phyloP scores from a whole-genome alignment of 2,888 invertebrate species.

The Leucophenga montana region DNA sequence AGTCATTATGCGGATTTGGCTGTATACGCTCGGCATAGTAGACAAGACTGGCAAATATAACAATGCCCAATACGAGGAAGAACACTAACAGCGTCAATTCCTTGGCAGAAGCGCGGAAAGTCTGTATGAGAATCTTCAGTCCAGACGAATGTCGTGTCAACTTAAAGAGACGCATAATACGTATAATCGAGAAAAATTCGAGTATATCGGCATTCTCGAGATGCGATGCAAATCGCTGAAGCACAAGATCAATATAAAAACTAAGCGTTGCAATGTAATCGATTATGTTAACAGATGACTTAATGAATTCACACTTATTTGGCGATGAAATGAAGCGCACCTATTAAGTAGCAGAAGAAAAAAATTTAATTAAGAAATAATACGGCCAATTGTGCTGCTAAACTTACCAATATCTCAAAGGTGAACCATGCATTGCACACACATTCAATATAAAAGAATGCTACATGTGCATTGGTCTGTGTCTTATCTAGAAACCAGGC shows the following conservation, averaged over 20 bases:
- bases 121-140: constrained; percentile 97
- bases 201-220: constrained; percentile 95
- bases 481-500: constrained; percentile 91
- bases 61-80: constrained; percentile 97
- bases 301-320: constrained; percentile 94
- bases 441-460: constrained; percentile 99
- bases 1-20: constrained; percentile 96
- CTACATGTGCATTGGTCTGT: constrained; percentile 95
- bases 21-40: constrained; percentile 98
- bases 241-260: constrained; percentile 95
- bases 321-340: constrained; percentile 94
- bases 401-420: constrained; percentile 86
- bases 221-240: constrained; percentile 92
- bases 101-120: constrained; percentile 96
- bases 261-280: constrained; percentile 99
- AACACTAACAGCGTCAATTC: constrained; percentile 96
- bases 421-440: constrained; percentile 99
- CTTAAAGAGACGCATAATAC: constrained; percentile 98
- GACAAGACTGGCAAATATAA: constrained; percentile 97
- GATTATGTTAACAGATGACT: constrained; percentile 97
- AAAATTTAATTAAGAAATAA: no score
- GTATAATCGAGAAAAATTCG: constrained; percentile 97
- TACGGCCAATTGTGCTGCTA: no score
- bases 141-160: constrained; percentile 97
- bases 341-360: constrained; percentile 51